Percentiles rank a stretch among this genome's conserved stretches.
Conservation (phyloP, 2,888 invertebrate species). For the Hyppa rectilinea region DNA sequence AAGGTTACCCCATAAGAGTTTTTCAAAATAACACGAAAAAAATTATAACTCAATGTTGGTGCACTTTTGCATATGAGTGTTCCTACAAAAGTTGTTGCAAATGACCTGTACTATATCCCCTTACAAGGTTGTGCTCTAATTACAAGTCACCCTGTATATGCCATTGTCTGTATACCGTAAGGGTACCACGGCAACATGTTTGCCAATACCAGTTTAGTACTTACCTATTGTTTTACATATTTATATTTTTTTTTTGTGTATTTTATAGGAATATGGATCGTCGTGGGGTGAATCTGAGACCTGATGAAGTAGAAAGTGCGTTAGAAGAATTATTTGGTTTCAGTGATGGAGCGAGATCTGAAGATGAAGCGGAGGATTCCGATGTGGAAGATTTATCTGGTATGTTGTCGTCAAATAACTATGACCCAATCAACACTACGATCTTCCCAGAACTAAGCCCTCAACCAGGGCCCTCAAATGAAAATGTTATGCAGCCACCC, state of each 20-base stretch:
- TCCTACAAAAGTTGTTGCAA: no score
- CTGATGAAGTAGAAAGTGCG: constrained; percentile 33
- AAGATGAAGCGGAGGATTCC: constrained; percentile 48
- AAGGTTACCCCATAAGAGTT: no score
- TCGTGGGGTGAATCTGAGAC: constrained; percentile 21
- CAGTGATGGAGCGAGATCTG: constrained; percentile 46
- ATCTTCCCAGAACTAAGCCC: constrained; percentile 20
- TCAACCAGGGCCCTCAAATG: constrained; percentile 24
- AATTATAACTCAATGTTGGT: no score
- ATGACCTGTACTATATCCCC: no score
- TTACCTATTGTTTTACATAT: constrained; percentile 12
- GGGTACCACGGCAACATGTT: constrained; percentile 22
- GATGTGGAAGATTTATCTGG: constrained; percentile 33
- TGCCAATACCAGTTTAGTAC: constrained; percentile 20
- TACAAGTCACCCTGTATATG: no score
- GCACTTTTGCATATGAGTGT: no score
- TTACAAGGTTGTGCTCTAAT: no score
- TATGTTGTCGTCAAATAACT: constrained; percentile 26
- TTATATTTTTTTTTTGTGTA: constrained; percentile 14
- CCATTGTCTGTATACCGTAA: constrained; percentile 24
- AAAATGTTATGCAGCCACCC: constrained; percentile 24
- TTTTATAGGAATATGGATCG: constrained; percentile 13
- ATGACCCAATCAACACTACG: constrained; percentile 23
- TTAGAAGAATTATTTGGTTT: constrained; percentile 50
- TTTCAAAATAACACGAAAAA: no score